Conservation (phyloP, 2,797 vertebrate genomes). For the Crenichthys baileyi region DNA sequence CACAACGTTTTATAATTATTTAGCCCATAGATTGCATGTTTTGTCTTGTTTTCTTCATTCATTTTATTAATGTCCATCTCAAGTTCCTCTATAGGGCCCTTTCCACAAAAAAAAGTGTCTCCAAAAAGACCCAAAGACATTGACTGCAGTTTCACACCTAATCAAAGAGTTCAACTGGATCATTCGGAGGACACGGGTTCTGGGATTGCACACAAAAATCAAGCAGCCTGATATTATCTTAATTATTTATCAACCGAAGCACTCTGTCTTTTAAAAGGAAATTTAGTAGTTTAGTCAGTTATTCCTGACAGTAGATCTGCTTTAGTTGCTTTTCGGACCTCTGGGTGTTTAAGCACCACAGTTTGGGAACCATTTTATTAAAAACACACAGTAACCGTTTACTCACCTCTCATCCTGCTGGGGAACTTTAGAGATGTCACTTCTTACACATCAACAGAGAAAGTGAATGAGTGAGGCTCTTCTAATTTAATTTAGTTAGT, state of each 20-base stretch:
- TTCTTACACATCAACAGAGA: conserved; percentile 51
- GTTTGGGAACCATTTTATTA: conserved; percentile 15
- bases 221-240: neutral
- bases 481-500: neutral
- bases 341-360: neutral
- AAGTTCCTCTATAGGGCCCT: neutral
- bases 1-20: neutral
- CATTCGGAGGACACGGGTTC: neutral
- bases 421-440: conserved; percentile 39
- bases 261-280: neutral
- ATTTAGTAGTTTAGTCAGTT: neutral
- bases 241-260: neutral
- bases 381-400: neutral
- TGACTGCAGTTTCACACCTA: neutral
- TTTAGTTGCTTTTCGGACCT: neutral
- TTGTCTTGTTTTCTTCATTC: neutral
- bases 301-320: neutral
- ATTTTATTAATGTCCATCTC: neutral
- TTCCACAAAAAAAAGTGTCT: neutral
- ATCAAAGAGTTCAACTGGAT: neutral
- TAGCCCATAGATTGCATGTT: neutral
- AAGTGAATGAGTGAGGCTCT: neutral
- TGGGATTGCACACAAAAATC: neutral
- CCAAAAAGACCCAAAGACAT: neutral
- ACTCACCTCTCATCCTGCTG: conserved; percentile 41